Evolutionary conservation across 2,888 invertebrate species (phyloP).

Genomic region (Agrypnus murinus): DNA sequence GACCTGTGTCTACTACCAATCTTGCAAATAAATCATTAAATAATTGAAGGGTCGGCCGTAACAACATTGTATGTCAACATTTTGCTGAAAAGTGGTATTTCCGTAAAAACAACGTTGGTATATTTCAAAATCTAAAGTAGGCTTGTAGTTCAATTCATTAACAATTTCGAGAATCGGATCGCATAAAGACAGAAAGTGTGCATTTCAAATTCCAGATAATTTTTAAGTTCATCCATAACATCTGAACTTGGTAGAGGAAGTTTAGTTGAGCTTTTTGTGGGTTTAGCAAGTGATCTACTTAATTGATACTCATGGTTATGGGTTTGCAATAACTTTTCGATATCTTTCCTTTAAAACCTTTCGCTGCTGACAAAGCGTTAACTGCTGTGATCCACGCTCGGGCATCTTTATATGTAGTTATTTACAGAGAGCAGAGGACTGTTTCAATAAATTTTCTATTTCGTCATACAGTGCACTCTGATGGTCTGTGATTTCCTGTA

Average conservation of each 20-base stretch:
- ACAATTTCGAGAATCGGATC: slow-evolving; percentile 68
- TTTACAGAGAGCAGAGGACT: slow-evolving; percentile 56
- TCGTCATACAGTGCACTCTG: slow-evolving; percentile 73
- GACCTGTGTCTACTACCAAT: too few relatives aligned
- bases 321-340: slow-evolving; percentile 70
- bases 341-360: slow-evolving; percentile 54
- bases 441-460: slow-evolving; percentile 70
- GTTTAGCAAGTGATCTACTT: slow-evolving; percentile 74
- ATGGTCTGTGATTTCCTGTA: slow-evolving; percentile 76
- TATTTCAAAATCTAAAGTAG: slow-evolving; percentile 70
- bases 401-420: slow-evolving; percentile 60
- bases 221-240: slow-evolving; percentile 76
- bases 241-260: slow-evolving; percentile 77
- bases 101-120: too few relatives aligned
- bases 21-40: too few relatives aligned
- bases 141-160: slow-evolving; percentile 67
- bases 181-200: slow-evolving; percentile 66
- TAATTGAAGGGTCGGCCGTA: too few relatives aligned
- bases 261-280: slow-evolving; percentile 72
- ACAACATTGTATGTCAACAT: too few relatives aligned
- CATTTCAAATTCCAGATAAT: slow-evolving; percentile 75
- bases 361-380: slow-evolving; percentile 59
- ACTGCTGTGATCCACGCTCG: slow-evolving; percentile 56
- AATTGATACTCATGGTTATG: slow-evolving; percentile 74
- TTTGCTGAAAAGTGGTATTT: too few relatives aligned